Conservation (phyloP, 2,113 vertebrate genomes). For the Actinemys pallida region DNA sequence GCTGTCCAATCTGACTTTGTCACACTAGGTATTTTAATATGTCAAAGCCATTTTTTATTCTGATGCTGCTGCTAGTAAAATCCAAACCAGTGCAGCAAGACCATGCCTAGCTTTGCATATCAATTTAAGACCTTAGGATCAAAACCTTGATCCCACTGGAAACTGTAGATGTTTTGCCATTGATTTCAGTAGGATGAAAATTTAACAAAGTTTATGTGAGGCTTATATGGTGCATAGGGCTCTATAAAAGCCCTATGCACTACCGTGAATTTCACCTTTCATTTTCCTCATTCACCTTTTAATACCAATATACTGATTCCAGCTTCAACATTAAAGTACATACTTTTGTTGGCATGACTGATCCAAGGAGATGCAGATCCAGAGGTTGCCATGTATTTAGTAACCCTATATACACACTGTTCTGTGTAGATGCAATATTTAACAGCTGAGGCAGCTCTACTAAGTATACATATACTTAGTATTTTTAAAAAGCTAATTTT, state of each 20-base stretch:
- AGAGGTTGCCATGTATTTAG: rapidly evolving
- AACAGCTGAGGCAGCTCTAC: background rate
- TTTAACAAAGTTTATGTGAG: rapidly evolving
- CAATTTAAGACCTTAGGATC: background rate
- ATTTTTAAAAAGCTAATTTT: background rate
- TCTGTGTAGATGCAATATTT: background rate
- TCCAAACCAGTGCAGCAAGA: background rate
- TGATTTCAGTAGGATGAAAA: background rate
- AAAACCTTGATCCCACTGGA: background rate
- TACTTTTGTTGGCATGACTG: background rate
- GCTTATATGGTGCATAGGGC: background rate
- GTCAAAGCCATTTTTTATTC: background rate
- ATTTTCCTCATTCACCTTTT: background rate
- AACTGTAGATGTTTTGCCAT: background rate
- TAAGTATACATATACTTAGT: background rate
- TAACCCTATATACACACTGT: background rate
- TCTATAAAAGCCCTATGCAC: background rate
- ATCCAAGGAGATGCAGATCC: background rate
- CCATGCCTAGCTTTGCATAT: background rate
- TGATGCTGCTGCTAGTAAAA: background rate
- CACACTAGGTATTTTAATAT: background rate
- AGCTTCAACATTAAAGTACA: background rate
- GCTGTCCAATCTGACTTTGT: background rate
- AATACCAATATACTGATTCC: rapidly evolving
- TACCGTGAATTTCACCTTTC: background rate